Evolutionary conservation across 1,140 invertebrate genomes (phyloP), one percentile per base, ranked within the genome.

Genomic region (Sycophila sp.): DNA sequence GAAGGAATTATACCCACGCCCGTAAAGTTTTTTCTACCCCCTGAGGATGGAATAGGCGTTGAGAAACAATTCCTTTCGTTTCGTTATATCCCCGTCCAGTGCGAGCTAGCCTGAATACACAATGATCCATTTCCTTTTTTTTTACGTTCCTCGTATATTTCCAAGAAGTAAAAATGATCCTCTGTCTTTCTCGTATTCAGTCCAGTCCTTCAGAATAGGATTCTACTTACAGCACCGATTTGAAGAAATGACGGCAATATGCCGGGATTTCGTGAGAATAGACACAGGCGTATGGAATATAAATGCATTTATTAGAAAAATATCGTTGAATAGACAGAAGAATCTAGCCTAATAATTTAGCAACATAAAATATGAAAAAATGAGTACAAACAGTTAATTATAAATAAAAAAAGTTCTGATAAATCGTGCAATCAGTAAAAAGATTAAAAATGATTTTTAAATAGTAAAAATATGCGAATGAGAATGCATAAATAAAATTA

Each of bases 291-390:
- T 15, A 10, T 36, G 51, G 82, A 84, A 84, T 84, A 83, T 75
- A 80, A 82, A 84, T 83, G 79, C 72, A 70, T 68, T 75, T 77
- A 81, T 84, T 81, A 82, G 68, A 75, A 78, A 62, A 66, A 63
- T 76, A n/a, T n/a, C 40, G 15, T 15, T 6, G 5, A 36, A 36
- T 3, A 15, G n/a, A 42, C 4, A n/a, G 40, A 15, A 42, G n/a
- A n/a, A n/a, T n/a, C n/a, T n/a, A n/a, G n/a, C n/a, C n/a, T n/a
- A n/a, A n/a, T n/a, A n/a, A n/a, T n/a, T n/a, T n/a, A n/a, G n/a
- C n/a, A n/a, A n/a, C n/a, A n/a, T n/a, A n/a, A n/a, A n/a, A n/a
- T n/a, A n/a, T n/a, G n/a, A n/a, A n/a, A n/a, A n/a, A n/a, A n/a
- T n/a, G n/a, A n/a, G n/a, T n/a, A n/a, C n/a, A n/a, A n/a, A n/a